These are phyloP conservation scores for Heliconius sara DNA, from an alignment of 2,888 invertebrate genomes.

Conservation along the genomic window DNA sequence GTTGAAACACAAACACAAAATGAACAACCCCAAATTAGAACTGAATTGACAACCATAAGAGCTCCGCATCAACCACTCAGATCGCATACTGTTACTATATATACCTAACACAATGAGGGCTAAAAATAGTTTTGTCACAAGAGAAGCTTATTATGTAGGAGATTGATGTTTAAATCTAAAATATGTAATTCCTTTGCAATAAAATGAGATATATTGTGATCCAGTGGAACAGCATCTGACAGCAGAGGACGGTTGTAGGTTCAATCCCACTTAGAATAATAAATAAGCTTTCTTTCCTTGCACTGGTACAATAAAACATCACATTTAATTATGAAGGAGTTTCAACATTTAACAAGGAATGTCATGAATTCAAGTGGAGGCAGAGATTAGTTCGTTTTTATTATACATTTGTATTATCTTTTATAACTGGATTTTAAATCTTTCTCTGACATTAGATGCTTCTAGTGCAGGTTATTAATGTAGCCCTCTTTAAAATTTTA, in stretches of 20 bases:
- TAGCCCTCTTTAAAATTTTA: conserved; percentile 7
- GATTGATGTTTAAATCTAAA: not conserved
- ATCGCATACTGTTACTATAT: conserved; percentile 76
- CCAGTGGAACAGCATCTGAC: not conserved
- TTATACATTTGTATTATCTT: not conserved
- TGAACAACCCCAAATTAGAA: conserved; percentile 55
- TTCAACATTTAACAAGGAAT: not conserved
- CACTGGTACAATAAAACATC: not conserved
- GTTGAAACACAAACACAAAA: conserved; percentile 66
- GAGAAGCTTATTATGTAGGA: conserved; percentile 8
- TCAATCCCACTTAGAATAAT: not conserved
- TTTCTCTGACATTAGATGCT: not conserved
- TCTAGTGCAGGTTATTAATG: conserved; percentile 6
- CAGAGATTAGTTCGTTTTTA: not conserved
- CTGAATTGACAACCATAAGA: conserved; percentile 44
- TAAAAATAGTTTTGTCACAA: conserved; percentile 18
- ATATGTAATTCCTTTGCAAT: not conserved
- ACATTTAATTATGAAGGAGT: not conserved
- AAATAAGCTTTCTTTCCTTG: not conserved
- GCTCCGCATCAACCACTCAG: conserved; percentile 61
- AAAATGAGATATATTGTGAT: not conserved
- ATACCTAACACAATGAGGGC: conserved; percentile 54
- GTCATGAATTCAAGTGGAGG: not conserved
- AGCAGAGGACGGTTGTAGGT: not conserved
- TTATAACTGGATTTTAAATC: not conserved